Conservation (phyloP, 1,140 invertebrate species). For the Apis cerana region DNA sequence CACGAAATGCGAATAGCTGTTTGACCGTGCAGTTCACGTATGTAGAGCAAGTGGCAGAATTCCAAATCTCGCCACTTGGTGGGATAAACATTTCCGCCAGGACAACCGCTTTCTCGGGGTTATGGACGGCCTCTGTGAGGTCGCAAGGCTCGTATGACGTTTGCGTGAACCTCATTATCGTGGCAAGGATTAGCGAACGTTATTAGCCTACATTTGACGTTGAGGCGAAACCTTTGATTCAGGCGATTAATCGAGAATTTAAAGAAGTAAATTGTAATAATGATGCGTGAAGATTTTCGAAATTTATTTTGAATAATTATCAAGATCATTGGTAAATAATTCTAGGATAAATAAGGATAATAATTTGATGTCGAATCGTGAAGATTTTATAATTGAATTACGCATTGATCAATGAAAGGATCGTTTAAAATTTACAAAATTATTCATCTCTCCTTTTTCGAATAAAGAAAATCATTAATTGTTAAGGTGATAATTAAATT, state of each 20-base stretch:
- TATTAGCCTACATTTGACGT: not conserved
- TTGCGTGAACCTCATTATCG: constrained; percentile 22
- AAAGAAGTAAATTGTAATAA: not conserved
- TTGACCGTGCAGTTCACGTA: constrained; percentile 74
- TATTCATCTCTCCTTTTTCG: too few relatives aligned
- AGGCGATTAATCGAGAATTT: not conserved
- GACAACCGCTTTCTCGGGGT: constrained; percentile 55
- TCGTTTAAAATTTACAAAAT: too few relatives aligned
- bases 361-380: too few relatives aligned
- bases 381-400: too few relatives aligned
- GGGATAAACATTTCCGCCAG: constrained; percentile 75
- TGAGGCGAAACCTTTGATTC: not conserved
- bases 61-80: constrained; percentile 74
- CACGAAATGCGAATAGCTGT: constrained; percentile 69
- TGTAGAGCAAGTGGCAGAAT: constrained; percentile 78
- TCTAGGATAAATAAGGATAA: too few relatives aligned
- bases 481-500: too few relatives aligned
- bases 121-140: constrained; percentile 28
- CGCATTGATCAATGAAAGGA: too few relatives aligned
- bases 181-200: not conserved
- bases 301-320: too few relatives aligned
- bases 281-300: too few relatives aligned
- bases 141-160: constrained; percentile 32
- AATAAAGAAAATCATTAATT: too few relatives aligned
- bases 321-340: too few relatives aligned